Evolutionary conservation across 2,797 vertebrate species (phyloP).

Genomic region (Remorina albescens): DNA sequence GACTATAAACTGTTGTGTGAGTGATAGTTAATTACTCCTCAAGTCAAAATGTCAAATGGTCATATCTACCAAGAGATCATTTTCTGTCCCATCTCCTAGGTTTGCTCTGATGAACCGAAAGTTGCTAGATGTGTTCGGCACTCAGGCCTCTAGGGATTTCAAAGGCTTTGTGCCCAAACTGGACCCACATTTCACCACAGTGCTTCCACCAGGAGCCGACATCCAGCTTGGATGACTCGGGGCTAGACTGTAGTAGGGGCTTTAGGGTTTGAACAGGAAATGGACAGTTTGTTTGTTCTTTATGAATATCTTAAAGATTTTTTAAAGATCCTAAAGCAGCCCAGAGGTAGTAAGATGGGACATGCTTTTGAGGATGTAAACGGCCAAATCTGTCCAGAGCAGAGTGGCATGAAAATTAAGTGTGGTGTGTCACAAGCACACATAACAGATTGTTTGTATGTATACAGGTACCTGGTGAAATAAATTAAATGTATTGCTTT

Average conservation of each 20-base stretch:
- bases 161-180: slow-evolving; percentile 90
- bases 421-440: slow-evolving; percentile 11
- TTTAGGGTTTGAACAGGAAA: slow-evolving; percentile 35
- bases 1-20: no score
- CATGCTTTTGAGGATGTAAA: slow-evolving; percentile 1
- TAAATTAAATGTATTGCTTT: slow-evolving; percentile 10
- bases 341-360: slow-evolving; percentile 18
- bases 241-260: not conserved
- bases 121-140: slow-evolving; percentile 93
- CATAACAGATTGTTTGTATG: slow-evolving; percentile 6
- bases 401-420: not conserved
- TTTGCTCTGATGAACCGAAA: slow-evolving; percentile 96
- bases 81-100: slow-evolving; percentile 76
- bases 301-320: slow-evolving; percentile 17
- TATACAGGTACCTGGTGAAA: slow-evolving; percentile 34
- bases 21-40: no score
- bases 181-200: slow-evolving; percentile 88
- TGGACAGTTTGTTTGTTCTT: slow-evolving; percentile 32
- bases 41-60: not conserved
- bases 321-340: slow-evolving; percentile 6
- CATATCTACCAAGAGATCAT: not conserved
- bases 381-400: slow-evolving; percentile 28
- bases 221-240: slow-evolving; percentile 77
- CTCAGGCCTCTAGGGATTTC: slow-evolving; percentile 93
- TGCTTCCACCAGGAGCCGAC: slow-evolving; percentile 74